Evolutionary conservation across 2,113 vertebrate species (phyloP).

Genomic region (Bubalus kerabau): DNA sequence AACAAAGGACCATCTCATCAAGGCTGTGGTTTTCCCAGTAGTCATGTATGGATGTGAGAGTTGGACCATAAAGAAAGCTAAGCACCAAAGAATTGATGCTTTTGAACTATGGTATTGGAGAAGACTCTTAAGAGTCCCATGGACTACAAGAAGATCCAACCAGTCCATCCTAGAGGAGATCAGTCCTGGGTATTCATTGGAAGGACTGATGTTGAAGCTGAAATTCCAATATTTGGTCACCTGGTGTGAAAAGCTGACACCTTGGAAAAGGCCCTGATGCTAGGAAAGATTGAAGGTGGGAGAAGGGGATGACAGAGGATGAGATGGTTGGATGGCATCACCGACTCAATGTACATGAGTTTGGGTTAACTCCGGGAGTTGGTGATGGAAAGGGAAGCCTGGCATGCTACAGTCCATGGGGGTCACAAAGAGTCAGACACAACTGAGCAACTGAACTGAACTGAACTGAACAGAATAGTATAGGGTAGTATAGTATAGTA

Average conservation of each 20-base stretch:
- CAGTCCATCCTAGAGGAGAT: not conserved
- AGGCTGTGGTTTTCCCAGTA: not conserved
- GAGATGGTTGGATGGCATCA: not conserved
- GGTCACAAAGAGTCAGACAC: fast-evolving
- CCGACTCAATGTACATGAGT: not conserved
- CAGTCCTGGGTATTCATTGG: not conserved
- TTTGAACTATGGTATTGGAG: not conserved
- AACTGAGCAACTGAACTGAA: fast-evolving
- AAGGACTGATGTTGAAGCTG: not conserved
- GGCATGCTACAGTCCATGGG: not conserved
- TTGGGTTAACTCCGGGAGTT: not conserved
- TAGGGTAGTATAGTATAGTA: not conserved
- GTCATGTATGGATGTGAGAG: not conserved
- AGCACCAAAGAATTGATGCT: fast-evolving
- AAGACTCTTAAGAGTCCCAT: not conserved
- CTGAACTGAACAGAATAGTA: not conserved
- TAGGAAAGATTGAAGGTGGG: not conserved
- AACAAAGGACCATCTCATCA: not conserved
- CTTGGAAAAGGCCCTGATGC: not conserved
- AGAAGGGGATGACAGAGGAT: not conserved
- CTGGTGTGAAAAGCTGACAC: fast-evolving
- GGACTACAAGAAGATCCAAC: not conserved
- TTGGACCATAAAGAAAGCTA: not conserved
- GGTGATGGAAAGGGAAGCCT: not conserved
- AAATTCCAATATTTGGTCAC: not conserved